These are phyloP conservation scores for Acrossocheilus fasciatus DNA, from an alignment of 2,797 vertebrate species.

Conservation along the genomic window DNA sequence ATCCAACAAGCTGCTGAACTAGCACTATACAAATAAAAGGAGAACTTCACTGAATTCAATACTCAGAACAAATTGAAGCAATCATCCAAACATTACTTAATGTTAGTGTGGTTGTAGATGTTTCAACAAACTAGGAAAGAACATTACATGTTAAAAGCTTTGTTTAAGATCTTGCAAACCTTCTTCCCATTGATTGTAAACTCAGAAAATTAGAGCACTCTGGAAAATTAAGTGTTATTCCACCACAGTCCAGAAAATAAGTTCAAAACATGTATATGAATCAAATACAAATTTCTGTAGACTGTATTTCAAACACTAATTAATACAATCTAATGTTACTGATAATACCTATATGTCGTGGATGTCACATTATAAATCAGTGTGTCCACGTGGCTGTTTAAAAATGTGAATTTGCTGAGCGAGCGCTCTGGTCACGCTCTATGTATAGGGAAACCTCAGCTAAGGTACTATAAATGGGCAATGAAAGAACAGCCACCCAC, in stretches of 20 bases:
- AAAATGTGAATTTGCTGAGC: constrained; percentile 76
- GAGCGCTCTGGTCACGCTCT: constrained; percentile 74
- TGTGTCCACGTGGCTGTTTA: constrained; percentile 54
- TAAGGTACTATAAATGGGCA: constrained; percentile 78
- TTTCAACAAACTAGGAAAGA: neutral
- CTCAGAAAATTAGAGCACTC: neutral
- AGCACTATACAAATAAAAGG: neutral
- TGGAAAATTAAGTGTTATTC: neutral
- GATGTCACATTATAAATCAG: neutral
- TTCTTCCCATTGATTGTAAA: neutral
- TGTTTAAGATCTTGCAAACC: neutral
- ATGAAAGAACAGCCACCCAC: constrained; percentile 53
- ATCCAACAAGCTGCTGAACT: neutral
- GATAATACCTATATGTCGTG: neutral
- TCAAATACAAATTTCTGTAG: neutral
- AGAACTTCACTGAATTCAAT: neutral
- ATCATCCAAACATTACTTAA: neutral
- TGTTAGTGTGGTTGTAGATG: neutral
- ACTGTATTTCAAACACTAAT: neutral
- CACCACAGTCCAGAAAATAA: neutral
- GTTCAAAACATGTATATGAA: neutral
- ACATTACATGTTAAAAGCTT: neutral
- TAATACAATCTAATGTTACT: neutral
- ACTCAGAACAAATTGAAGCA: neutral
- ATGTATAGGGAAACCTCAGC: constrained; percentile 70